Conservation (phyloP, 2,797 vertebrate genomes). For the Sparus aurata region DNA sequence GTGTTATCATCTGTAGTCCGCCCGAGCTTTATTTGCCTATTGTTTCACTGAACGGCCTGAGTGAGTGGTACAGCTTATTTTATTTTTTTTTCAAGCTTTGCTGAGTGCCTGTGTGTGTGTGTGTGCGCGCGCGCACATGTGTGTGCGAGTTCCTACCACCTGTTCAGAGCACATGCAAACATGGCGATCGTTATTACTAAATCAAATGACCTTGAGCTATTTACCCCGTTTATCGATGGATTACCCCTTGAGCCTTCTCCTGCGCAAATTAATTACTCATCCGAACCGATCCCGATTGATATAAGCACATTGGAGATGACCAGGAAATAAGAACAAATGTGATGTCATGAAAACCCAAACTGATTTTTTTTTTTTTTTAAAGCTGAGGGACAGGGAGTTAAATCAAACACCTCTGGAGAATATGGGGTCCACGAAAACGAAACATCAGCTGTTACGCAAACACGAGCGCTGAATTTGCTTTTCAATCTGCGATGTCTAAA, state of each 20-base stretch:
- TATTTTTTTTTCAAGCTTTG: constrained; percentile 12
- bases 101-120: neutral
- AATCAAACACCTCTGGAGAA: neutral
- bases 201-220: constrained; percentile 31
- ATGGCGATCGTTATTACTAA: constrained; percentile 7
- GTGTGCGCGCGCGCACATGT: too few relatives aligned
- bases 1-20: constrained; percentile 73
- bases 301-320: neutral
- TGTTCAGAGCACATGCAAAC: constrained; percentile 28
- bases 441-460: neutral
- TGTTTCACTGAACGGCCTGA: constrained; percentile 63
- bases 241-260: neutral
- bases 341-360: neutral
- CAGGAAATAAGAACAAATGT: neutral
- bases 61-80: constrained; percentile 36
- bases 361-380: too few relatives aligned
- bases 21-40: constrained; percentile 66
- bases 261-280: constrained; percentile 22
- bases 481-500: constrained; percentile 1
- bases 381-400: neutral
- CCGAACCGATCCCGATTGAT: neutral
- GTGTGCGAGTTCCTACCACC: neutral
- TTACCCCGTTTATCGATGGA: neutral
- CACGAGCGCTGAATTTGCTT: neutral
- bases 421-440: neutral